A percentile compares a stretch with the other conserved stretches of the same genome.
Conservation (phyloP, 2,113 vertebrate species). For the Myotis lucifugus region DNA sequence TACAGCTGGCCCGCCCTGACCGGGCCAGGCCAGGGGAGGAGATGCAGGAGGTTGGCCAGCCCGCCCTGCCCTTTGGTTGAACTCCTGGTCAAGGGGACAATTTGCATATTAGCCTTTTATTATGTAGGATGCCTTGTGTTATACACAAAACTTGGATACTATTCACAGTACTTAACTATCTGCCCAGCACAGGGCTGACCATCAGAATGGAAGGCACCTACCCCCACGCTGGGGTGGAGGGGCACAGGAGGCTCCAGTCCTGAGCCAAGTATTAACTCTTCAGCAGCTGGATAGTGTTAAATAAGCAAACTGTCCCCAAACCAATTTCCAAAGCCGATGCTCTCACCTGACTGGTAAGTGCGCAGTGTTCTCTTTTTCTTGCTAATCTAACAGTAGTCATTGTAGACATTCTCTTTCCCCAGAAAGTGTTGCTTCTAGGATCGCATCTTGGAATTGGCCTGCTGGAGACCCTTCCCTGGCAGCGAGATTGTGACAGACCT, state of each 20-base stretch:
- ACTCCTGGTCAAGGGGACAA: too few relatives aligned
- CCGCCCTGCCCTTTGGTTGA: too few relatives aligned
- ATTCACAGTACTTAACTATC: background rate
- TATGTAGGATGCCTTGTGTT: background rate
- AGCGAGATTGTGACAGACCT: background rate
- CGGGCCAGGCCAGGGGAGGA: too few relatives aligned
- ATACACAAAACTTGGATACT: background rate
- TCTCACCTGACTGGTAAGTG: background rate
- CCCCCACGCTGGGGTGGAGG: background rate
- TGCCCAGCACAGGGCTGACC: background rate
- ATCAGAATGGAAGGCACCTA: background rate
- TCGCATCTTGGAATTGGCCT: background rate
- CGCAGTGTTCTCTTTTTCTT: background rate
- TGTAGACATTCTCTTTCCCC: slow-evolving; percentile 12
- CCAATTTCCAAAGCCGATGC: background rate
- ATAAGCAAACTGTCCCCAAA: background rate
- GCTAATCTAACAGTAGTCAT: background rate
- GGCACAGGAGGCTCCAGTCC: background rate
- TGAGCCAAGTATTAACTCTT: background rate
- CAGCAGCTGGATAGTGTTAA: background rate
- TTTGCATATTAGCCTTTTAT: too few relatives aligned
- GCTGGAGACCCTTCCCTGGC: background rate
- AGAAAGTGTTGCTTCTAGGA: background rate
- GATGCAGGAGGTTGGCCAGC: too few relatives aligned
- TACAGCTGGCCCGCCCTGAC: too few relatives aligned